A percentile compares a stretch with the other conserved stretches of the same genome.
Conservation (phyloP, 2,113 vertebrate species). For the Nothobranchius furzeri region DNA sequence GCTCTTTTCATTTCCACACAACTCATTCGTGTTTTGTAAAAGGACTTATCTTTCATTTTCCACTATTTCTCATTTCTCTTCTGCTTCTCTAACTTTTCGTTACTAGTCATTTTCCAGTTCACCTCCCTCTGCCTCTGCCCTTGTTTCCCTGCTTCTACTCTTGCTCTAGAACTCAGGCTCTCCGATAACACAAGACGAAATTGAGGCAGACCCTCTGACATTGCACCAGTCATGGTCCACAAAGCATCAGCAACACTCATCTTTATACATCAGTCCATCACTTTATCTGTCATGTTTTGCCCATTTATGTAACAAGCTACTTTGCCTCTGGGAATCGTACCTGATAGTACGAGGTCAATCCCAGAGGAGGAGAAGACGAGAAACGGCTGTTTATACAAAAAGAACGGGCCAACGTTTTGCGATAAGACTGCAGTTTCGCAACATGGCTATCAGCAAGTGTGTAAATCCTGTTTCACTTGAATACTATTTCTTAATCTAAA, state of each 20-base stretch:
- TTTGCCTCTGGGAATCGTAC: constrained; percentile 8
- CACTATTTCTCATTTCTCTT: constrained; percentile 3
- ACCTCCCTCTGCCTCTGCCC: constrained; percentile 5
- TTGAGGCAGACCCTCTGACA: constrained; percentile 38
- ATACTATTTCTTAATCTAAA: not conserved
- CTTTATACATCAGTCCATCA: constrained; percentile 44
- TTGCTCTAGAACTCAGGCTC: constrained; percentile 50
- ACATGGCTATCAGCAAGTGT: not conserved
- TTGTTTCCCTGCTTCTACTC: constrained; percentile 40
- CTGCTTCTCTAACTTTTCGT: constrained; percentile 4
- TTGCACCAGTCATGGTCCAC: constrained; percentile 48
- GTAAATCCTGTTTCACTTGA: not conserved
- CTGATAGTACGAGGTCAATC: constrained; percentile 26
- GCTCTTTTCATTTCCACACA: not conserved
- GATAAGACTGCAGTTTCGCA: constrained; percentile 15
- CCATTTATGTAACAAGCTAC: not conserved
- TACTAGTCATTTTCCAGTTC: constrained; percentile 20
- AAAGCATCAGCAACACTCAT: constrained; percentile 51
- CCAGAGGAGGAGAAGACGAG: constrained; percentile 13
- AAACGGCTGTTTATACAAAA: constrained; percentile 32
- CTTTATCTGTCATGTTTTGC: constrained; percentile 14
- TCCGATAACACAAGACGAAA: constrained; percentile 51
- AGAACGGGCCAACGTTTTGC: constrained; percentile 10
- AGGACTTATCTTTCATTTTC: not conserved
- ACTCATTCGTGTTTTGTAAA: constrained; percentile 4